Conservation (phyloP, 2,797 vertebrate species). For the Salarias fasciatus region DNA sequence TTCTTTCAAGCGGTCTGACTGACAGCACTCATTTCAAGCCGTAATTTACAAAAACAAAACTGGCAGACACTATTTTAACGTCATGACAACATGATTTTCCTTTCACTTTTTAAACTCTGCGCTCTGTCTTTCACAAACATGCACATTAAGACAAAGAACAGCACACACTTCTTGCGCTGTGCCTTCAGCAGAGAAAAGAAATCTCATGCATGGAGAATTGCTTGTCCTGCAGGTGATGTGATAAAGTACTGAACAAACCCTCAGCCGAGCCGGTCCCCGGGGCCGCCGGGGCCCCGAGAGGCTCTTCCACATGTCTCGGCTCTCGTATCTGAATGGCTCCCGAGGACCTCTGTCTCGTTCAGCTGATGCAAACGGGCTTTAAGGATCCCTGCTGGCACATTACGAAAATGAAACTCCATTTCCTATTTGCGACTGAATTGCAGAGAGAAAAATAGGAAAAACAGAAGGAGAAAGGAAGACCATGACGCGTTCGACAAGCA, state of each 20-base stretch:
- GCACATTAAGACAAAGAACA: conserved; percentile 2
- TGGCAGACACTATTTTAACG: not conserved
- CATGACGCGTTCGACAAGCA: not conserved
- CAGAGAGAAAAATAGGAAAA: conserved; percentile 24
- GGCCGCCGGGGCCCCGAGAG: conserved; percentile 61
- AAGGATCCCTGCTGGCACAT: conserved; percentile 29
- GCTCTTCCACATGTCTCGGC: conserved; percentile 57
- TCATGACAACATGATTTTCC: conserved; percentile 5
- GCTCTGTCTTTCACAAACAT: conserved; percentile 6
- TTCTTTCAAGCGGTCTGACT: not conserved
- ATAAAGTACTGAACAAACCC: conserved; percentile 36
- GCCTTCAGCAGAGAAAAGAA: conserved; percentile 5
- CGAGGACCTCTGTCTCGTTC: conserved; percentile 35
- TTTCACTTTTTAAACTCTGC: conserved; percentile 11
- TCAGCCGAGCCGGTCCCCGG: conserved; percentile 23
- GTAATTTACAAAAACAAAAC: conserved; percentile 2
- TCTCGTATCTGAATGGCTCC: conserved; percentile 56
- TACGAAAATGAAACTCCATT: conserved; percentile 39
- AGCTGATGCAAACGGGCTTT: conserved; percentile 31
- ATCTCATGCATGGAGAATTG: conserved; percentile 9
- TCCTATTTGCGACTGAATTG: conserved; percentile 41
- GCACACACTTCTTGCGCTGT: not conserved
- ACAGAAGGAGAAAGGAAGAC: conserved; percentile 1
- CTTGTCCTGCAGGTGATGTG: conserved; percentile 44
- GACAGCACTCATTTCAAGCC: not conserved